Evolutionary conservation across 2,888 invertebrate genomes (phyloP).

Genomic region (Schizaphis graminum): DNA sequence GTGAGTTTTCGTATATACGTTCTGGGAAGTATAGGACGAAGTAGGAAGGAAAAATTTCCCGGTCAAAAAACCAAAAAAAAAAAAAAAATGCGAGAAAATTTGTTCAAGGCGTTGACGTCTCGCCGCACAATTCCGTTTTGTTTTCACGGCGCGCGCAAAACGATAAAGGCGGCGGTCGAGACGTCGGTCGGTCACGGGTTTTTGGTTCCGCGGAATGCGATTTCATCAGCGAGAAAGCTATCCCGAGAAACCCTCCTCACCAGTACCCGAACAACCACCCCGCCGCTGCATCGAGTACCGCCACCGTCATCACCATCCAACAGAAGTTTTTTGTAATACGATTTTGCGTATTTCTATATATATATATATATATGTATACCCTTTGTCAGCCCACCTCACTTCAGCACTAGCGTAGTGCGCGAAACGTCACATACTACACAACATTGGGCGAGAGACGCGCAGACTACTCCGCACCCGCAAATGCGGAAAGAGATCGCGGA

Average conservation of each 20-base stretch:
- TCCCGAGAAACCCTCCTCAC: neutral
- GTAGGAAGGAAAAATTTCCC: neutral
- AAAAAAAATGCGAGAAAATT: constrained; percentile 10
- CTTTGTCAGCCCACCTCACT: neutral
- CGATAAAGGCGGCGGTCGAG: constrained; percentile 38
- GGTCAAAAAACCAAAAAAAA: neutral
- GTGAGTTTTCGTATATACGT: neutral
- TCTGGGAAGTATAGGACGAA: neutral
- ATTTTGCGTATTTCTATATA: neutral
- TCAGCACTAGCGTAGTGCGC: neutral
- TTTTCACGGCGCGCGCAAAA: constrained; percentile 23
- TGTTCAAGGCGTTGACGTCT: constrained; percentile 20
- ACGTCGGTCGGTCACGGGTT: constrained; percentile 54
- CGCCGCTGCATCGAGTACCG: neutral
- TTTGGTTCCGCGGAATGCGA: constrained; percentile 62
- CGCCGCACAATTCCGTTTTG: constrained; percentile 45
- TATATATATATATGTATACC: neutral
- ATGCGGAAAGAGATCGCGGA: neutral
- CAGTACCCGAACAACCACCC: neutral
- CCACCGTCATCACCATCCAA: neutral
- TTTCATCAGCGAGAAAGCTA: constrained; percentile 62
- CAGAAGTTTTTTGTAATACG: constrained; percentile 39
- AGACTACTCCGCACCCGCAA: neutral
- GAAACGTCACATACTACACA: neutral
- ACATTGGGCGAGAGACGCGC: neutral